Conservation (phyloP, 2,113 vertebrate species). For the Indicator indicator region DNA sequence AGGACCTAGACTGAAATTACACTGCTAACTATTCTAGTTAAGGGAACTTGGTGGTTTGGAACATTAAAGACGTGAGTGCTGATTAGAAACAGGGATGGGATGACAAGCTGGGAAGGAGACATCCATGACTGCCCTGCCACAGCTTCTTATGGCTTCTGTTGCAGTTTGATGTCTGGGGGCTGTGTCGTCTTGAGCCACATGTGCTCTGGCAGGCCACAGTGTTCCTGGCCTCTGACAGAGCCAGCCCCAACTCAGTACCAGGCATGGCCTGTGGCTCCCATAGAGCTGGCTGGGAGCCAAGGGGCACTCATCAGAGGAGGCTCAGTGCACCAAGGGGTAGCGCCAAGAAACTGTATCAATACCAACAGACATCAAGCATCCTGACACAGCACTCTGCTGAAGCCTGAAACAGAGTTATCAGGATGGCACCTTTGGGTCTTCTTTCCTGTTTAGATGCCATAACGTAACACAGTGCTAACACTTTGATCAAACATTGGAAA, state of each 20-base stretch:
- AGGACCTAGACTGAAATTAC: not conserved
- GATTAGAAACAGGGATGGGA: not conserved
- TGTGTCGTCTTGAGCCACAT: not conserved
- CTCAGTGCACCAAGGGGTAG: fast-evolving
- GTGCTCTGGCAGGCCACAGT: fast-evolving
- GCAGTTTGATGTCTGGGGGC: not conserved
- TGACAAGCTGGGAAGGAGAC: not conserved
- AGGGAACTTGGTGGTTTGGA: not conserved
- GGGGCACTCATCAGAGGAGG: not conserved
- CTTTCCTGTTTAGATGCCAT: not conserved
- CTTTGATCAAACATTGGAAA: too few relatives aligned
- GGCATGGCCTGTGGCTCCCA: fast-evolving
- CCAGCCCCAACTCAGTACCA: not conserved
- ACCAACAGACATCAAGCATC: fast-evolving
- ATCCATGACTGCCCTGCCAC: not conserved
- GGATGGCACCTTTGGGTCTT: not conserved
- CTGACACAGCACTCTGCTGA: not conserved
- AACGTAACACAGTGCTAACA: too few relatives aligned
- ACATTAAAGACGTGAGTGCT: not conserved
- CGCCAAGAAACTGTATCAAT: not conserved
- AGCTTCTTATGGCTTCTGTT: not conserved
- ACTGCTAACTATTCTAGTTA: not conserved
- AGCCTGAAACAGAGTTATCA: not conserved
- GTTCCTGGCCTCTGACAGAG: fast-evolving
- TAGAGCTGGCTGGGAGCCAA: not conserved